phyloP scores from a whole-genome alignment of 2,888 invertebrate species.

The Apotomis capreana region DNA sequence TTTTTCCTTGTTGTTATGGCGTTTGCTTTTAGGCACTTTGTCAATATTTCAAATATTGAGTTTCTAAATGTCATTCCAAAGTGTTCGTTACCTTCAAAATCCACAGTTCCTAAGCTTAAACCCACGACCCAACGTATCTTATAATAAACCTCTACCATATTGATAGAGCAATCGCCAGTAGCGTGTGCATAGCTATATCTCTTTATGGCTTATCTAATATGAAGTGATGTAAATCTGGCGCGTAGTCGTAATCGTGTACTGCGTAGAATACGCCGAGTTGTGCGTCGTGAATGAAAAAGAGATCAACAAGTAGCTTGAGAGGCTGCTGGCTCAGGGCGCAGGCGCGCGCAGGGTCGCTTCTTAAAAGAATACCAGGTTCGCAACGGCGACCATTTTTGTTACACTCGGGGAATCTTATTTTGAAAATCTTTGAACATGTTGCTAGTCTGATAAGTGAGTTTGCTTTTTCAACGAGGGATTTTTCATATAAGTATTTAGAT shows the following conservation, averaged over 20 bases:
- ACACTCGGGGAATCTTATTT: background rate
- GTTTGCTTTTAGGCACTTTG: too few species aligned
- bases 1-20: too few species aligned
- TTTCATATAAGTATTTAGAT: too few species aligned
- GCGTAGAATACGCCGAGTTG: constrained; percentile 70
- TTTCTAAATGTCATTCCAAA: background rate
- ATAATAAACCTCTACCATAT: background rate
- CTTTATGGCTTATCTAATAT: constrained; percentile 23
- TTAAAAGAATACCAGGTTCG: constrained; percentile 53
- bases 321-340: constrained; percentile 56
- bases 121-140: background rate
- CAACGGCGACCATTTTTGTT: constrained; percentile 54
- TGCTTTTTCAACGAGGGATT: too few species aligned
- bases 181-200: background rate
- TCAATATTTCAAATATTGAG: too few species aligned
- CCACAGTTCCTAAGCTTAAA: background rate
- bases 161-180: background rate
- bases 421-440: background rate
- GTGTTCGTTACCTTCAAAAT: background rate
- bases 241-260: constrained; percentile 46
- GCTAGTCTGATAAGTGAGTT: background rate
- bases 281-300: constrained; percentile 75
- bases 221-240: constrained; percentile 27
- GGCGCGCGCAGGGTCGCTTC: constrained; percentile 53
- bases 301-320: constrained; percentile 77